phyloP scores from a whole-genome alignment of 1,140 invertebrate genomes.

The Parasteatoda tepidariorum region DNA sequence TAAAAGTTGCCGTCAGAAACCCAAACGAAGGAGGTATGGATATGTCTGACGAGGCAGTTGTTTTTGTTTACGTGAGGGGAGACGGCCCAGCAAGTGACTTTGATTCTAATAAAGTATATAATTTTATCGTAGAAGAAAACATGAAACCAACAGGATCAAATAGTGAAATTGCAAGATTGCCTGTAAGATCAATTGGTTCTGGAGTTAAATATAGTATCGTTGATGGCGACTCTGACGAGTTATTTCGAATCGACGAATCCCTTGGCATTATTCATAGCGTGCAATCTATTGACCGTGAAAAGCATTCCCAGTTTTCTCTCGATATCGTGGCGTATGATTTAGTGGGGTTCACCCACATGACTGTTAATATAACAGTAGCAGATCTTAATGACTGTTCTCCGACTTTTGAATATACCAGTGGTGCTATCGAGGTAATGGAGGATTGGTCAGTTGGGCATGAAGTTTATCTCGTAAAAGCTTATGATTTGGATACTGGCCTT shows the following conservation, averaged over 20 bases:
- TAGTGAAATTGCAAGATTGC: conserved; percentile 80
- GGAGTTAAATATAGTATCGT: conserved; percentile 79
- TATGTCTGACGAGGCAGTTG: conserved; percentile 79
- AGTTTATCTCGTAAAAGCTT: conserved; percentile 85
- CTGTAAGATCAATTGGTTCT: conserved; percentile 68
- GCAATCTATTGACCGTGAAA: conserved; percentile 86
- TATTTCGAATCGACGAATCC: conserved; percentile 83
- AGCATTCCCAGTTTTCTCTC: conserved; percentile 80
- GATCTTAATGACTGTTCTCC: conserved; percentile 95
- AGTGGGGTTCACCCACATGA: conserved; percentile 73
- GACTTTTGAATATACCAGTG: conserved; percentile 80
- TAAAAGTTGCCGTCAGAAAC: conserved; percentile 83
- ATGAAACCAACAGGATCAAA: too few species aligned
- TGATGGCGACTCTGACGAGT: conserved; percentile 81
- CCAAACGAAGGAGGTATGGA: conserved; percentile 77
- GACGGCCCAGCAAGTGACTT: conserved; percentile 77
- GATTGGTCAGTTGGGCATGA: conserved; percentile 89
- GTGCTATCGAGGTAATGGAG: conserved; percentile 82
- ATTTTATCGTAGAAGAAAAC: conserved; percentile 85
- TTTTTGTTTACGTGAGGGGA: conserved; percentile 80
- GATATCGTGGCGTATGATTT: conserved; percentile 76
- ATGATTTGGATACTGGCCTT: conserved; percentile 84
- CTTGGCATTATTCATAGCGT: conserved; percentile 82
- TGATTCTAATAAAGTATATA: conserved; percentile 78
- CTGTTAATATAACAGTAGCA: conserved; percentile 83